Evolutionary conservation across 2,113 vertebrate genomes (phyloP).

Genomic region (Tachysurus fulvidraco): DNA sequence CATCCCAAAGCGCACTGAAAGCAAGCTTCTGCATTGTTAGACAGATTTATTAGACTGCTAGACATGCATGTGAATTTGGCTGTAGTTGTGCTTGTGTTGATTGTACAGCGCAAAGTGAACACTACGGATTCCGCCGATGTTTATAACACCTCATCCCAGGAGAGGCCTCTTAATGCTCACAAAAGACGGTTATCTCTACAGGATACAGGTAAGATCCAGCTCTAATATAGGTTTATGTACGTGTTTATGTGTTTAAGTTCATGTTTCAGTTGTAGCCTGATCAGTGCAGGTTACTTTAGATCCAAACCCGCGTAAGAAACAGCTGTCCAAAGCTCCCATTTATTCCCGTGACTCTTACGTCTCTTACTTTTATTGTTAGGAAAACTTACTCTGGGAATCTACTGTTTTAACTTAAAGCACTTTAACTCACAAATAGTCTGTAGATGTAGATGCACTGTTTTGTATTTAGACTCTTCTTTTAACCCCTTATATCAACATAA

Average conservation of each 20-base stretch:
- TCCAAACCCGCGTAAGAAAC: neutral
- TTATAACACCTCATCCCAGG: conserved; percentile 76
- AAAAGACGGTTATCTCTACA: conserved; percentile 84
- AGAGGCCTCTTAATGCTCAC: conserved; percentile 51
- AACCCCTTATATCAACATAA: neutral
- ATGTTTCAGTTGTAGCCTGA: neutral
- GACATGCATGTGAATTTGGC: conserved; percentile 65
- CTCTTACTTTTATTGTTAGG: neutral
- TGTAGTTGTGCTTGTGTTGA: conserved; percentile 67
- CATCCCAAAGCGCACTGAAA: neutral
- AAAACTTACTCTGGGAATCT: neutral
- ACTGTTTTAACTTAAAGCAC: neutral
- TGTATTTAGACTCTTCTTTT: neutral
- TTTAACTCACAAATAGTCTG: neutral
- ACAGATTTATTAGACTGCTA: neutral
- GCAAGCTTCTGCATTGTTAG: neutral
- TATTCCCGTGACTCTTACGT: neutral
- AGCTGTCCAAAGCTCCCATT: neutral
- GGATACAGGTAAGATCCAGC: conserved; percentile 79
- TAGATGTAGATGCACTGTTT: neutral
- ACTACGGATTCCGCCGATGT: conserved; percentile 73
- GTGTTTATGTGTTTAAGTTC: neutral
- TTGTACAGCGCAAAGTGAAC: conserved; percentile 63
- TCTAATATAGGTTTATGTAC: neutral
- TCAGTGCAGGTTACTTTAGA: neutral